Evolutionary conservation across 2,888 invertebrate species (phyloP).

Genomic region (Panorpa germanica): DNA sequence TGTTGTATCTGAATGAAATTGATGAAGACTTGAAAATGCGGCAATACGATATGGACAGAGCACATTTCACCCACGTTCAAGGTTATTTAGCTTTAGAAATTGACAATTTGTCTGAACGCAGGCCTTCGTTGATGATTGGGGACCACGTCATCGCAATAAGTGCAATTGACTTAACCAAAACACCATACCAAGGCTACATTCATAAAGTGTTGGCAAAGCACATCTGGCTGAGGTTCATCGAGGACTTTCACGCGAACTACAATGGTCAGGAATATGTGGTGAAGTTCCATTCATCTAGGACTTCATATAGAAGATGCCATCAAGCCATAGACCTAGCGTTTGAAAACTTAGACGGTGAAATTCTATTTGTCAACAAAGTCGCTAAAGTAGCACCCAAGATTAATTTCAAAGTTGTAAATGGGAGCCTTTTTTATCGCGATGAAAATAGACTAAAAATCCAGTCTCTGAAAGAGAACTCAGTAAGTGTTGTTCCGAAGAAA

Average conservation of each 20-base stretch:
- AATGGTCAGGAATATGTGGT: constrained; percentile 58
- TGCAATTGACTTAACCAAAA: constrained; percentile 22
- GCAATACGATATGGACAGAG: constrained; percentile 44
- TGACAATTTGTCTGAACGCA: constrained; percentile 64
- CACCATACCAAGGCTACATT: constrained; percentile 51
- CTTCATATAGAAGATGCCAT: constrained; percentile 33
- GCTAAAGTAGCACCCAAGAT: too few species aligned
- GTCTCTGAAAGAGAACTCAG: too few species aligned
- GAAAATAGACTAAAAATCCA: too few species aligned
- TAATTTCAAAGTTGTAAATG: too few species aligned
- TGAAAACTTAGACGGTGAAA: too few species aligned
- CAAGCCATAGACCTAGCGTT: constrained; percentile 31
- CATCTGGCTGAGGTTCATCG: constrained; percentile 57
- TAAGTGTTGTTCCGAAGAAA: too few species aligned
- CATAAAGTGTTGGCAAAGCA: constrained; percentile 49
- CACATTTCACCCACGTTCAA: constrained; percentile 37
- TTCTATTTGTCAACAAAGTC: too few species aligned
- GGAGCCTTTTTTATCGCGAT: too few species aligned
- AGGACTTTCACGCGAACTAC: constrained; percentile 54
- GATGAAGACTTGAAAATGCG: constrained; percentile 42
- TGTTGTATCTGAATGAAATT: constrained; percentile 71
- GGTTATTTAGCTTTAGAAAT: constrained; percentile 59
- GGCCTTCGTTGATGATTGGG: constrained; percentile 69
- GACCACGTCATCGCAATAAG: constrained; percentile 42
- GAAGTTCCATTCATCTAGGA: constrained; percentile 44